Conservation (phyloP, 2,888 invertebrate genomes). For the Nomada fabriciana region DNA sequence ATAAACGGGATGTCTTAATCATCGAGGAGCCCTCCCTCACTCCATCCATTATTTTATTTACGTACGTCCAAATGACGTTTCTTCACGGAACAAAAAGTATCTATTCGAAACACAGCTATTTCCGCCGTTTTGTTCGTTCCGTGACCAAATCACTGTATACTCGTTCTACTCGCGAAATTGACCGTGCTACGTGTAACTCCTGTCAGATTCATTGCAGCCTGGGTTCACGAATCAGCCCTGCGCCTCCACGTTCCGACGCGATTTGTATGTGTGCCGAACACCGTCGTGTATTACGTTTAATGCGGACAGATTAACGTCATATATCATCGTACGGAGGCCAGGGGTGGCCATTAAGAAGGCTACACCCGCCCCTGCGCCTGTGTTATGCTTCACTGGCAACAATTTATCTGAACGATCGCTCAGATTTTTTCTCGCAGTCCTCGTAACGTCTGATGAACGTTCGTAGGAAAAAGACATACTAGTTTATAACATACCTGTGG, state of each 20-base stretch:
- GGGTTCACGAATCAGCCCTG: not conserved
- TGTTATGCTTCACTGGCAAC: not conserved
- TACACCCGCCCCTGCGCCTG: not conserved
- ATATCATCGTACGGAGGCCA: conserved; percentile 9
- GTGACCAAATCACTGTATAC: not conserved
- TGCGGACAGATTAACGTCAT: conserved; percentile 35
- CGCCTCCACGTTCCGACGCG: not conserved
- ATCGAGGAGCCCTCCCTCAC: conserved; percentile 3
- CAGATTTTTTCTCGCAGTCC: conserved; percentile 13
- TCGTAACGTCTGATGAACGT: not conserved
- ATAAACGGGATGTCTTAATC: conserved; percentile 5
- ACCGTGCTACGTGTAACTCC: not conserved
- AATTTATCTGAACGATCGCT: conserved; percentile 39
- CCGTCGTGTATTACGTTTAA: conserved; percentile 25
- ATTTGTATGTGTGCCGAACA: conserved; percentile 17
- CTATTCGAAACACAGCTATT: not conserved
- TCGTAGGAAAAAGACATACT: not conserved
- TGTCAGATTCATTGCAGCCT: not conserved
- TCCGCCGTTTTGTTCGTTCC: not conserved
- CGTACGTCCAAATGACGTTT: not conserved
- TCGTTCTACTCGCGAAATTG: not conserved
- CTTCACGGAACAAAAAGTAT: not conserved
- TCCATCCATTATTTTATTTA: not conserved
- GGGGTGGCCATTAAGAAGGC: conserved; percentile 38
- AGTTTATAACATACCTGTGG: not conserved